Evolutionary conservation across 2,888 invertebrate genomes (phyloP).

Genomic region (Ptilodon capucinus): DNA sequence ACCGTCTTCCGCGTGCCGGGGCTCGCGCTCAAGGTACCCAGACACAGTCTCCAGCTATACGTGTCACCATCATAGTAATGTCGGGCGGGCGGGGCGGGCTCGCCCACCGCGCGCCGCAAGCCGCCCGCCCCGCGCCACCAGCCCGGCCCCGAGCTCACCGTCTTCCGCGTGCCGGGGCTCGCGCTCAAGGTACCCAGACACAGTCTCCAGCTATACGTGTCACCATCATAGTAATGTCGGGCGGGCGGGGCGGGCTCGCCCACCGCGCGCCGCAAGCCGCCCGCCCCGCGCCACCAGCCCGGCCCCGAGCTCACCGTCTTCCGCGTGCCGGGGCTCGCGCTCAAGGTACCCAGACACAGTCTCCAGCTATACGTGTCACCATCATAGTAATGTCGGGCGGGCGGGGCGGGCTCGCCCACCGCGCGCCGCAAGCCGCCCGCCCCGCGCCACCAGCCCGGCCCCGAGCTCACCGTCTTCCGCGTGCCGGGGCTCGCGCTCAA

Average conservation of each 20-base stretch:
- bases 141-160: constrained; percentile 89
- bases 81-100: constrained; percentile 48
- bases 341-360: constrained; percentile 83
- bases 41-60: neutral
- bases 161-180: constrained; percentile 95
- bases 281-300: constrained; percentile 66
- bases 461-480: constrained; percentile 93
- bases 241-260: constrained; percentile 47
- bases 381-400: too few relatives aligned
- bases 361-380: too few relatives aligned
- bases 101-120: constrained; percentile 48
- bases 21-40: constrained; percentile 90
- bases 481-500: constrained; percentile 96
- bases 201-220: too few relatives aligned
- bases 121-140: constrained; percentile 55
- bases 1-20: constrained; percentile 96
- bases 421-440: constrained; percentile 50
- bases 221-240: too few relatives aligned
- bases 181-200: constrained; percentile 87
- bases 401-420: constrained; percentile 49
- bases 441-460: constrained; percentile 71
- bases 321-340: constrained; percentile 94
- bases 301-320: constrained; percentile 92
- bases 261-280: constrained; percentile 47
- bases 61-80: too few relatives aligned